Evolutionary conservation across 2,888 invertebrate genomes (phyloP), one percentile per base, ranked within the genome.

Genomic region (Caenorhabditis sp.): DNA sequence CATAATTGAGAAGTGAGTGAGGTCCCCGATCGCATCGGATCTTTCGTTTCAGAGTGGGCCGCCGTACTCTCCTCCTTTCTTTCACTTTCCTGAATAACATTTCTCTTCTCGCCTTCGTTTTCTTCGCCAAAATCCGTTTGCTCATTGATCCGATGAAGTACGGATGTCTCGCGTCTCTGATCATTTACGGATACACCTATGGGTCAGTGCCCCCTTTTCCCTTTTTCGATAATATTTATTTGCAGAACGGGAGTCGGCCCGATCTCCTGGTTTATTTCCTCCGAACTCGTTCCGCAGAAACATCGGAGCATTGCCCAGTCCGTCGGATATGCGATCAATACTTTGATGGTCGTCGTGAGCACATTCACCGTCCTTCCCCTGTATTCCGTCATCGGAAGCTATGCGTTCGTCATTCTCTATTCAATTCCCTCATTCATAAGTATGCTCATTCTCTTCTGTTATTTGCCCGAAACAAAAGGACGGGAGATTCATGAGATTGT

Each of bases 401-500:
- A 75, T 39, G 70, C 84, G 7, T 86, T 86, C 72, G 32, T 86
- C 2, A 66, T 78, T 30, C 73, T 86, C 4, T 86, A 84, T 50
- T 71, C 79, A 1, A 55, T 81, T 9, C 86, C 86, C 1, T 81
- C 82, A 1, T 39, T 70, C 7, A 56, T 83, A 9, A 73, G 78
- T 17, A 68, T 83, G 30, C 13, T 79, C 8, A 74, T 80, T 26
- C 61, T 85, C 7, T 85, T 72, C 35, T 43, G 65, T 3, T 74
- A 59, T 39, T 61, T 85, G 24, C 85, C 85, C 1, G 85, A 85
- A 53, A 85, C 85, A 1, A 82, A 80, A 50, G 83, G 83, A 43
- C 32, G 83, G 20, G 85, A 85, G 61, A 85, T 85, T 59, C 81
- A 83, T 63, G 82, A 84, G 24, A 83, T 85, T 66, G 84, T 85